Evolutionary conservation across 2,797 vertebrate genomes (phyloP).

Genomic region (Sebastes hubbsi): DNA sequence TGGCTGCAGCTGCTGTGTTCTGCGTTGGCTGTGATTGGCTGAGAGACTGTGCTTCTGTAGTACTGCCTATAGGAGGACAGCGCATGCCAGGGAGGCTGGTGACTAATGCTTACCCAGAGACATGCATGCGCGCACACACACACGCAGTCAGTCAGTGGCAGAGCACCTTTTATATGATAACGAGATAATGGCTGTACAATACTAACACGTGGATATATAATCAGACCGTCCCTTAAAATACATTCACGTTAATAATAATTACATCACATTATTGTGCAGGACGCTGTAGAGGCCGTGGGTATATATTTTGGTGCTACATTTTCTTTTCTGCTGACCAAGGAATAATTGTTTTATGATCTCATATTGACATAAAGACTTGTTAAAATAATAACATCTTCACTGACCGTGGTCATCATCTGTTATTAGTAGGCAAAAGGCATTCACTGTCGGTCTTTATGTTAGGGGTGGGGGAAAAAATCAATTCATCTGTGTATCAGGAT

Average conservation of each 20-base stretch:
- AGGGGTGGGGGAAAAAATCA: no score
- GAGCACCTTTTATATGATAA: constrained; percentile 5
- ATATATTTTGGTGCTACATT: not conserved
- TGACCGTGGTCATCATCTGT: not conserved
- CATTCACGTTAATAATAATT: not conserved
- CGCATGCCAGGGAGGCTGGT: constrained; percentile 58
- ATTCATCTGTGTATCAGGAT: no score
- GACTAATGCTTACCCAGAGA: constrained; percentile 65
- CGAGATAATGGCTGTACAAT: constrained; percentile 24
- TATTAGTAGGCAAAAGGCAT: not conserved
- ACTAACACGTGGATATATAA: constrained; percentile 25
- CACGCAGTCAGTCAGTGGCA: constrained; percentile 6
- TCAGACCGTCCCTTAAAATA: not conserved
- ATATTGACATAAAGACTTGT: not conserved
- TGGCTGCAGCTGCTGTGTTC: constrained; percentile 72
- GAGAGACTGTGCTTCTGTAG: constrained; percentile 62
- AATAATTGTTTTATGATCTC: not conserved
- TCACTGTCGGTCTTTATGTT: not conserved
- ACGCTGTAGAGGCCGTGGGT: not conserved
- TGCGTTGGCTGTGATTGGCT: constrained; percentile 69
- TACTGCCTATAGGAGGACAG: constrained; percentile 44
- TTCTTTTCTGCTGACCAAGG: not conserved
- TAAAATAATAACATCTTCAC: no score
- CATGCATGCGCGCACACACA: constrained; percentile 42
- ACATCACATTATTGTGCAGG: constrained; percentile 5